phyloP scores from a whole-genome alignment of 2,113 vertebrate genomes.

The Clarias macrocephalus region DNA sequence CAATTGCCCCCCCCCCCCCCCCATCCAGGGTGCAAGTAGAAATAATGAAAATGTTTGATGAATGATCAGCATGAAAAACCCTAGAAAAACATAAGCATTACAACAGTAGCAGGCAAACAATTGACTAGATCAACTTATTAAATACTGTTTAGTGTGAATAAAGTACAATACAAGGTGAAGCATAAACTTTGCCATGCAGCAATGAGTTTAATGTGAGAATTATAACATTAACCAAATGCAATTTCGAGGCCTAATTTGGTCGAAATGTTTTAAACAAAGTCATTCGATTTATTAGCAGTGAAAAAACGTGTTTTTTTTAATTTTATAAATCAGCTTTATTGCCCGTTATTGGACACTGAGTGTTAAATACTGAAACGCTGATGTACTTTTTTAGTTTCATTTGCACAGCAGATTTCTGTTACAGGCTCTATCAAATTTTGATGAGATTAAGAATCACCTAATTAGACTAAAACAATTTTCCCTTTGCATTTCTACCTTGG shows the following conservation, averaged over 20 bases:
- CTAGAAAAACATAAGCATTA: background rate
- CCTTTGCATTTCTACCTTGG: background rate
- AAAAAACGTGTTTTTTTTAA: background rate
- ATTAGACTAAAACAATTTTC: background rate
- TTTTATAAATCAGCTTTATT: background rate
- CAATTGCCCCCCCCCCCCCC: too few species aligned
- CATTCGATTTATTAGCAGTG: background rate
- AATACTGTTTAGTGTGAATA: background rate
- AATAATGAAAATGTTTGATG: background rate
- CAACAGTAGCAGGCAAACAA: background rate
- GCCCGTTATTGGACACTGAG: background rate
- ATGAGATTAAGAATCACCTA: slow-evolving; percentile 1
- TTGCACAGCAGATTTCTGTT: background rate
- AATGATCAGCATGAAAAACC: background rate
- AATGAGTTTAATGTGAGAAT: background rate
- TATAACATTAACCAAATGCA: background rate
- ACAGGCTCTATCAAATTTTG: background rate
- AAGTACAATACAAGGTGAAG: background rate
- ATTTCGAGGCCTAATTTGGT: background rate
- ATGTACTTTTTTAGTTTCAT: background rate
- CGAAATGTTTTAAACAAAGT: background rate
- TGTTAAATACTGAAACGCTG: background rate
- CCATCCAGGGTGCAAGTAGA: too few species aligned
- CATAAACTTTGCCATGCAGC: background rate
- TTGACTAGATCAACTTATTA: background rate